phyloP scores from a whole-genome alignment of 2,888 invertebrate genomes.

The Rhogogaster chlorosoma region DNA sequence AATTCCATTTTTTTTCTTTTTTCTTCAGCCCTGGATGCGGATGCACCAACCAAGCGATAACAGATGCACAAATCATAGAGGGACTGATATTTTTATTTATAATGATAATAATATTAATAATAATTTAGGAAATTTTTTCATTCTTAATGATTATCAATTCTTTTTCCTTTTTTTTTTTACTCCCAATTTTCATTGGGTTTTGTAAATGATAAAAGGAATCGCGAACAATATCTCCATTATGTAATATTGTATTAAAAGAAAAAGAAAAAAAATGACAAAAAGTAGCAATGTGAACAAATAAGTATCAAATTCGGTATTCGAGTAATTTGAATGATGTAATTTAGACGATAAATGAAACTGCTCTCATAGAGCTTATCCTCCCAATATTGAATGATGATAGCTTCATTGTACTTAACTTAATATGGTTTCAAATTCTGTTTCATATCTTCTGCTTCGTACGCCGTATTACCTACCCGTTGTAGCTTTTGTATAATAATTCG shows the following conservation, averaged over 20 bases:
- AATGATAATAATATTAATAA: constrained; percentile 30
- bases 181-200: not conserved
- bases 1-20: constrained; percentile 41
- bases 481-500: constrained; percentile 29
- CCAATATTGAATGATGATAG: not conserved
- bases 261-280: not conserved
- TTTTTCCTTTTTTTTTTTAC: not conserved
- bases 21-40: constrained; percentile 71
- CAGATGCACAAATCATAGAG: constrained; percentile 51
- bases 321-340: not conserved
- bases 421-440: not conserved
- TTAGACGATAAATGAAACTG: not conserved
- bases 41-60: constrained; percentile 73
- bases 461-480: not conserved
- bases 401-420: constrained; percentile 9
- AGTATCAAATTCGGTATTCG: not conserved
- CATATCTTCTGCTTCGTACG: not conserved
- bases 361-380: not conserved
- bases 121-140: constrained; percentile 14
- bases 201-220: not conserved
- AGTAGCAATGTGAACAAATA: not conserved
- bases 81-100: constrained; percentile 47
- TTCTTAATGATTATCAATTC: not conserved
- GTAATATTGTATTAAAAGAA: not conserved
- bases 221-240: not conserved